phyloP scores from a whole-genome alignment of 2,113 vertebrate species.

The Cochlearius cochlearius region DNA sequence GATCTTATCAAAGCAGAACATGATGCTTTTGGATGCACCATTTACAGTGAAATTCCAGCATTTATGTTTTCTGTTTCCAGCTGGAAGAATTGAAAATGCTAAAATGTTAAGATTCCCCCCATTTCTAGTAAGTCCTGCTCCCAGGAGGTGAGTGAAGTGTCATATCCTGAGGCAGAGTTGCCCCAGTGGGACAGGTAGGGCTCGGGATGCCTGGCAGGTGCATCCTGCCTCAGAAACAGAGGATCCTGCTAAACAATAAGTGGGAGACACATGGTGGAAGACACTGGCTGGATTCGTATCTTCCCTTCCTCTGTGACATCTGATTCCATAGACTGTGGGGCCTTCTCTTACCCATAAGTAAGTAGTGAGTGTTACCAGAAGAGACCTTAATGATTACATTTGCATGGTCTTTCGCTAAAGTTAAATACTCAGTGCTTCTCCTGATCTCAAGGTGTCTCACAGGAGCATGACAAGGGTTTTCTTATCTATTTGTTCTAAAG shows the following conservation, averaged over 20 bases:
- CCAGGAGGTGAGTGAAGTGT: neutral
- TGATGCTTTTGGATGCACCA: neutral
- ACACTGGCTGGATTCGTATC: neutral
- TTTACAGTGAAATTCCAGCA: neutral
- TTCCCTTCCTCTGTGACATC: neutral
- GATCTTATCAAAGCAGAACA: neutral
- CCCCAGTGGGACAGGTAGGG: neutral
- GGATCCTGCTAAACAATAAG: neutral
- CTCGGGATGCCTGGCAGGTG: neutral
- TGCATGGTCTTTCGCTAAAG: neutral
- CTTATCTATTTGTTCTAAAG: neutral
- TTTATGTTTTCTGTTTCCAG: neutral
- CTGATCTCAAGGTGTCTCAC: neutral
- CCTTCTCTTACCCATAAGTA: neutral
- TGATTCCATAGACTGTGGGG: neutral
- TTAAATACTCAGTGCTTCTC: neutral
- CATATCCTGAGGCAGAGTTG: neutral
- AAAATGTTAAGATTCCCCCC: accelerated
- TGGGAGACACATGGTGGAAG: neutral
- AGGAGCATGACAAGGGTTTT: neutral
- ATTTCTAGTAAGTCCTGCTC: neutral
- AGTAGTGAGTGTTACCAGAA: neutral
- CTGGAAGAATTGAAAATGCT: neutral
- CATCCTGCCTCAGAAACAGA: neutral
- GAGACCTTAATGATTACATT: neutral